Evolutionary conservation across 2,888 invertebrate genomes (phyloP), one percentile per base, ranked within the genome.

Genomic region (Tinea pellionella): DNA sequence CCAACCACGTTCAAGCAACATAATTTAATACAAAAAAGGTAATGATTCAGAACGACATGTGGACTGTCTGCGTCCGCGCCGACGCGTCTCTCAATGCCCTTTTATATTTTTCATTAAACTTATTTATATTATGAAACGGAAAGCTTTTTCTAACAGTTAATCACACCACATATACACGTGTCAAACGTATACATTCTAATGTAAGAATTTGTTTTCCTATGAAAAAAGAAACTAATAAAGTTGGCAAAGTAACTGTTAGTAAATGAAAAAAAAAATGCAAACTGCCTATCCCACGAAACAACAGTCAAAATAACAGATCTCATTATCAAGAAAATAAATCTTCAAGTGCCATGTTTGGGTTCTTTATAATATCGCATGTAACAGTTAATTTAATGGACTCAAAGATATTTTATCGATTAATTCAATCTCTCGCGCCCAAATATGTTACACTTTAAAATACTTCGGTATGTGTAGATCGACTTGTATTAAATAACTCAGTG

Each of bases 1-100:
- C 32, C 57, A 16, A 4, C 11, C 57, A 15, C 57, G 57, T 19
- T 13, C 9, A 30, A 15, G 32, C 63, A 66, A 66, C 67, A 70
- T 72, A 69, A 71, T 67, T 69, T 69, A 65, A 66, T 68, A 66
- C 69, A 68, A 66, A 66, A 65, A 63, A 62, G 64, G 61, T 62
- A 61, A 68, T 70, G 73, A 73, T 69, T 71, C 72, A 71, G 67
- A 57, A n/a, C 67, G 69, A 69, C 72, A 72, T 71, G 72, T 71
- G 71, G 67, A 30, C 63, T 56, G 65, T 63, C 63, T 64, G 67
- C 65, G 68, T 63, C 64, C 65, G 68, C 65, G 64, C 58, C 62
- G 63, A 29, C 13, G 7, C 47, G 47, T 47, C 47, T 47, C 12
- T 13, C 47, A 15, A 12, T 37, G 37, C 37, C 37, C 37, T 37